Evolutionary conservation across 2,888 invertebrate species (phyloP).

Genomic region (Ctena decussata): DNA sequence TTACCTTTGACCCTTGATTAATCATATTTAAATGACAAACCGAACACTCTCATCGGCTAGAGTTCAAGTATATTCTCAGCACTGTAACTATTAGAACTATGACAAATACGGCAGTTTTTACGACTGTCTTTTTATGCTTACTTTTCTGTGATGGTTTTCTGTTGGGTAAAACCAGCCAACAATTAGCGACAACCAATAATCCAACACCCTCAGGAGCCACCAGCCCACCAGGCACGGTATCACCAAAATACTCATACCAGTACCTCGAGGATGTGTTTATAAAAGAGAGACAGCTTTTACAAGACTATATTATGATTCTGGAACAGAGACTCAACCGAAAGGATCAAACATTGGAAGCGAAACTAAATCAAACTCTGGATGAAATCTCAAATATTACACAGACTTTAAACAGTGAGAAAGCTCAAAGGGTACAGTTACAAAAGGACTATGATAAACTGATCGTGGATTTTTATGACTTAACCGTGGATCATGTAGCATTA

Average conservation of each 20-base stretch:
- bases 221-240: background rate
- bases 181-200: too few relatives aligned
- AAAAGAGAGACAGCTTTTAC: background rate
- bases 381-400: background rate
- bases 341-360: background rate
- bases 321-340: background rate
- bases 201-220: too few relatives aligned
- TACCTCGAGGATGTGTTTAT: background rate
- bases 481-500: background rate
- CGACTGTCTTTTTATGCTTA: too few relatives aligned
- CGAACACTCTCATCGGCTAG: too few relatives aligned
- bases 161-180: too few relatives aligned
- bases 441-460: background rate
- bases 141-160: too few relatives aligned
- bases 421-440: background rate
- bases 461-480: background rate
- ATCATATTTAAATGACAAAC: too few relatives aligned
- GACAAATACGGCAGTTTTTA: too few relatives aligned
- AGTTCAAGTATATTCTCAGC: too few relatives aligned
- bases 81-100: too few relatives aligned
- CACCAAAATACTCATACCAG: background rate
- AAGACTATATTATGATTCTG: background rate
- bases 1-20: too few relatives aligned
- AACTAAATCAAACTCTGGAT: background rate
- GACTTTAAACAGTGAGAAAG: background rate